Evolutionary conservation across 2,113 vertebrate genomes (phyloP).

Genomic region (Syngnathus typhle): DNA sequence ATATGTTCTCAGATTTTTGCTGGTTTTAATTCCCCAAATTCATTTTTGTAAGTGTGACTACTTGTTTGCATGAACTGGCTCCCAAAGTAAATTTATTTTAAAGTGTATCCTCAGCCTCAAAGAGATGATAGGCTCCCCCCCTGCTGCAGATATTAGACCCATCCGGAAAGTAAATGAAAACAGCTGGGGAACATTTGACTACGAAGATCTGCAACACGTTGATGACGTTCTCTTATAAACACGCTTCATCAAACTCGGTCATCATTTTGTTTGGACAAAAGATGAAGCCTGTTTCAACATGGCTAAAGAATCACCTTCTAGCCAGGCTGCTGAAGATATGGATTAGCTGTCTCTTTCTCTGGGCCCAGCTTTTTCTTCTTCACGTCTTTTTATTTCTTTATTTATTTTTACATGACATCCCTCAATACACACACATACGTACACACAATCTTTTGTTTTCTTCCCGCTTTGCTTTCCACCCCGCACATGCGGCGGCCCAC

Average conservation of each 20-base stretch:
- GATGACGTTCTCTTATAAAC: constrained; percentile 11
- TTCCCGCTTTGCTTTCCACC: constrained; percentile 24
- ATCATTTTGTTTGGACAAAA: constrained; percentile 6
- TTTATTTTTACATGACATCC: background rate
- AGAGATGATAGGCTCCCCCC: background rate
- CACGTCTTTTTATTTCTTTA: constrained; percentile 7
- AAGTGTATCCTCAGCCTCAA: background rate
- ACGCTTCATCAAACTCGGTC: constrained; percentile 3
- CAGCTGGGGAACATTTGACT: background rate
- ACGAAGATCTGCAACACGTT: background rate
- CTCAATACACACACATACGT: constrained; percentile 16
- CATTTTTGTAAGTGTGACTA: too few relatives aligned
- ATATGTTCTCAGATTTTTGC: background rate
- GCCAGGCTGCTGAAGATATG: constrained; percentile 34
- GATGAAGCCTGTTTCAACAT: constrained; percentile 30
- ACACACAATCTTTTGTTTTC: constrained; percentile 31
- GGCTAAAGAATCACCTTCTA: constrained; percentile 15
- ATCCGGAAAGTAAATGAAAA: constrained; percentile 15
- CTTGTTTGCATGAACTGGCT: too few relatives aligned
- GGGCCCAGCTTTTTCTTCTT: constrained; percentile 18
- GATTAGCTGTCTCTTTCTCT: constrained; percentile 40
- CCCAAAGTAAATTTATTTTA: background rate
- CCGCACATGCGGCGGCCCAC: constrained; percentile 31
- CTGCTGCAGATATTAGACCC: constrained; percentile 6
- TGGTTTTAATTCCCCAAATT: background rate